phyloP scores from a whole-genome alignment of 2,797 vertebrate genomes.

The Epinephelus awoara region DNA sequence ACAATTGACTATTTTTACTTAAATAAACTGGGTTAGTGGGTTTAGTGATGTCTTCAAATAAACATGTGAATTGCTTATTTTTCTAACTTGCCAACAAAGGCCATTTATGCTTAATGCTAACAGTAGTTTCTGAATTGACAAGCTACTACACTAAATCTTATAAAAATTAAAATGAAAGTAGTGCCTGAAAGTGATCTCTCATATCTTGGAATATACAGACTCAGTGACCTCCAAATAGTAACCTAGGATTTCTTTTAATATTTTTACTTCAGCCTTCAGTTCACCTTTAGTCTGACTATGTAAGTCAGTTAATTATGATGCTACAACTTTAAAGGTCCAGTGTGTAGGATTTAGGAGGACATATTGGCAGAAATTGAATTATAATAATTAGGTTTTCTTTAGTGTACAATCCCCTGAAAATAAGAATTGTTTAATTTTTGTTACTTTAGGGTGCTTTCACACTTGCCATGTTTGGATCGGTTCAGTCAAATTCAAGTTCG shows the following conservation, averaged over 20 bases:
- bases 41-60: constrained; percentile 23
- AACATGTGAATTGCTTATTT: not conserved
- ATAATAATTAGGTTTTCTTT: too few relatives aligned
- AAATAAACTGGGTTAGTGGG: constrained; percentile 32
- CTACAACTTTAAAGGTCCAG: not conserved
- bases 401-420: too few relatives aligned
- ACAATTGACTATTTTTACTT: constrained; percentile 36
- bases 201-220: not conserved
- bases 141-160: not conserved
- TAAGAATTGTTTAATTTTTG: too few relatives aligned
- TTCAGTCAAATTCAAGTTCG: too few relatives aligned
- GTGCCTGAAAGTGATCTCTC: not conserved
- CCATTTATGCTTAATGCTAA: not conserved
- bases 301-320: not conserved
- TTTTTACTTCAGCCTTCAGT: not conserved
- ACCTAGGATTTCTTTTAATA: not conserved
- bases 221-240: not conserved
- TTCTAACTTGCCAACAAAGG: not conserved
- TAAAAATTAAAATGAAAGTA: not conserved
- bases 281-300: not conserved
- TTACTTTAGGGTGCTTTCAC: too few relatives aligned
- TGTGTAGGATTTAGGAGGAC: too few relatives aligned
- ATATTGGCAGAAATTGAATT: too few relatives aligned
- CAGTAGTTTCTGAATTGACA: not conserved
- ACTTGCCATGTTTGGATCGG: too few relatives aligned